Conservation (phyloP, 1,140 invertebrate species). For the Aphis gossypii region DNA sequence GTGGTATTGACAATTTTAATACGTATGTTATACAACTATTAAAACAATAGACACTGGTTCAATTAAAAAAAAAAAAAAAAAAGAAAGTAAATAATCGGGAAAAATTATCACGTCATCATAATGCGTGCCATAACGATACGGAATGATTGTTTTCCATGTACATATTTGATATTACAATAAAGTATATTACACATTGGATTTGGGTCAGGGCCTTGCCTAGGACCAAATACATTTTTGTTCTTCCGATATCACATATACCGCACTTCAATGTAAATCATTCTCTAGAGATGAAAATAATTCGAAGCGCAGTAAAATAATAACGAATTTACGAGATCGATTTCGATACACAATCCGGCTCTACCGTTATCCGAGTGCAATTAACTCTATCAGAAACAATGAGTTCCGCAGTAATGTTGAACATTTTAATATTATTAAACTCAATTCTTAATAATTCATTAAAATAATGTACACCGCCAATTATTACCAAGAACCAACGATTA, state of each 20-base stretch:
- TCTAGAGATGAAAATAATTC: background rate
- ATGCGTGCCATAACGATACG: background rate
- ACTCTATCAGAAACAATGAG: background rate
- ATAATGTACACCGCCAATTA: background rate
- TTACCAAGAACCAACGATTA: background rate
- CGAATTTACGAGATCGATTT: background rate
- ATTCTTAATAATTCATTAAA: background rate
- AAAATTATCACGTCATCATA: conserved; percentile 1
- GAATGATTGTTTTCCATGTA: background rate
- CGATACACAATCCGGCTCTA: too few species aligned
- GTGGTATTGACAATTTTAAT: background rate
- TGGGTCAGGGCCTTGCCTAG: background rate
- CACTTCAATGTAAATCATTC: background rate
- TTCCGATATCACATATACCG: background rate
- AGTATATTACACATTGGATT: background rate
- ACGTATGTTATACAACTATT: background rate
- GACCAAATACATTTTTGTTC: background rate
- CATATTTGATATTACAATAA: background rate
- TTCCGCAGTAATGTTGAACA: background rate
- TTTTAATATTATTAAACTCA: background rate
- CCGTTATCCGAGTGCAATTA: too few species aligned
- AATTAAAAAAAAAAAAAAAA: background rate
- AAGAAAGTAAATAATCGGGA: background rate
- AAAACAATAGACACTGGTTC: background rate
- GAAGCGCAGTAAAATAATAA: background rate